Evolutionary conservation across 1,140 invertebrate species (phyloP), one percentile per base, ranked within the genome.

Genomic region (Macrobrachium rosenbergii): DNA sequence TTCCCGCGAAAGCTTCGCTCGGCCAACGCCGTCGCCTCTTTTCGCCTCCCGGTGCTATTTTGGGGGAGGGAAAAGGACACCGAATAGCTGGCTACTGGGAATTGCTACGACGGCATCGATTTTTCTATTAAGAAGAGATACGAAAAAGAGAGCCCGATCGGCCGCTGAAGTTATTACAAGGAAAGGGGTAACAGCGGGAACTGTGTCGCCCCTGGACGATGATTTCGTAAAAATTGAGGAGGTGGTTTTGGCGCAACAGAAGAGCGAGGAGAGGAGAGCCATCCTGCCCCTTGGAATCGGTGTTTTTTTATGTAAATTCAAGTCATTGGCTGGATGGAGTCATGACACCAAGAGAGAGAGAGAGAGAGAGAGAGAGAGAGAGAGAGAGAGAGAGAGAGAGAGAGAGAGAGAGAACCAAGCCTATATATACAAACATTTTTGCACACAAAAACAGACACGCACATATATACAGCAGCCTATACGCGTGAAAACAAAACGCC

Each of bases 241-340:
- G 67, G 67, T 7, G 67, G 52, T 52, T 52, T 52, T 52, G 52
- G 52, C 21, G 67, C 28, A 6, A 6, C 7, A 37, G 37, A 21
- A 23, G 37, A 37, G 28, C 28, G 28, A 69, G 14, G 37, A 69
- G 67, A 37, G 14, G 17, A 69, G 21, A 69, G 21, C 21, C 21
- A 21, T 69, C 37, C 14, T 28, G 21, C 21, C 10, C 21, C 67
- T 69, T 37, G 67, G 37, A 37, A 69, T 69, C 37, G 21, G 11
- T 21, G 52, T 79, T n/a, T 62, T 79, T 78, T 79, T 79, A 79
- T 79, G 77, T 79, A 79, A 79, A 79, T 79, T 79, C 58, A 19
- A 79, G 77, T 62, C 77, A 79, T 79, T 79, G 77, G 21, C 77
- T 79, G n/a, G 77, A 79, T 79, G 77, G 77, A 79, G 77, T 79